These are phyloP conservation scores for Micromesistius poutassou DNA, from an alignment of 2,797 vertebrate species.

Conservation along the genomic window DNA sequence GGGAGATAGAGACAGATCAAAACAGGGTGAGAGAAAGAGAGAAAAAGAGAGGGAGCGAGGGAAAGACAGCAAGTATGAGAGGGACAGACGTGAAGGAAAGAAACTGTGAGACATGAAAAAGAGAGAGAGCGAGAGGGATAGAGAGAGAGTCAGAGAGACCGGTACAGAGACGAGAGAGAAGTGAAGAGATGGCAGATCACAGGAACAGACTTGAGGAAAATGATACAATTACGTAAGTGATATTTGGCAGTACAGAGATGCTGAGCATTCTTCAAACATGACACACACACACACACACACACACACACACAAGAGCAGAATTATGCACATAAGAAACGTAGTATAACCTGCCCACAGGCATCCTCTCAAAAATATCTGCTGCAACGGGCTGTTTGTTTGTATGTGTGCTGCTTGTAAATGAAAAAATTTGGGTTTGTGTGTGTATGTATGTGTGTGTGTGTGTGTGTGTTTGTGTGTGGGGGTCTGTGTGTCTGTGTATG, in stretches of 20 bases:
- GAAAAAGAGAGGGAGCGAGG: constrained; percentile 27
- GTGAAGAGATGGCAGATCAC: constrained; percentile 59
- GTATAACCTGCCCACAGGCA: constrained; percentile 17
- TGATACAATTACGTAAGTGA: constrained; percentile 62
- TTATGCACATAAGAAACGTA: constrained; percentile 13
- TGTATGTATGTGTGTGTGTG: constrained; percentile 1
- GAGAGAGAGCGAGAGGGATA: constrained; percentile 42
- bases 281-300: constrained; percentile 27
- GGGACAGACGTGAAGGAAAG: not conserved
- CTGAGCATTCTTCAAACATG: constrained; percentile 49
- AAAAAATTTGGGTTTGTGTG: constrained; percentile 9
- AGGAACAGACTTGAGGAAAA: constrained; percentile 65
- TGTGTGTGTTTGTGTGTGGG: not conserved
- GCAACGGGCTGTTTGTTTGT: constrained; percentile 20
- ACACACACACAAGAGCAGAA: not conserved
- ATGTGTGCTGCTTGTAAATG: constrained; percentile 27
- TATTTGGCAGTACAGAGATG: constrained; percentile 52
- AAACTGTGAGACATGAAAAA: constrained; percentile 20
- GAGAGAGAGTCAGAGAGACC: constrained; percentile 3
- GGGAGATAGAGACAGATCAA: not conserved
- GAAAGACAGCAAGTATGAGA: not conserved
- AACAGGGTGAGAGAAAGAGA: constrained; percentile 41
- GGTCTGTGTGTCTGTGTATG: not conserved
- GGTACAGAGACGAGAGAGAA: constrained; percentile 26
- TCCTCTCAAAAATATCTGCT: constrained; percentile 27